A percentile compares a stretch with the other conserved stretches of the same genome.
phyloP scores from a whole-genome alignment of 2,888 invertebrate species.

The Cryptocephalus primarius region DNA sequence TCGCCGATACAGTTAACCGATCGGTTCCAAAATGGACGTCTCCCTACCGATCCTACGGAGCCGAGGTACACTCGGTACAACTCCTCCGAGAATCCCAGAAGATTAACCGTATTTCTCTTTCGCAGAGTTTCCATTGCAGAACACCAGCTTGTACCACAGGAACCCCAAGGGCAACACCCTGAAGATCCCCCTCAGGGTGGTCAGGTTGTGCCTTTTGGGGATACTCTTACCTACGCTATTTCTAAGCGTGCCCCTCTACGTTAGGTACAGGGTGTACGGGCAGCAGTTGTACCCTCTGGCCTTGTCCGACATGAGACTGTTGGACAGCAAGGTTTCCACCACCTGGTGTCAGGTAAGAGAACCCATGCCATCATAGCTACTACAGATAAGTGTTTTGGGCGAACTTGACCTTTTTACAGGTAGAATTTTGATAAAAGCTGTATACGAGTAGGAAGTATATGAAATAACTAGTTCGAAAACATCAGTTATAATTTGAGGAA shows the following conservation, averaged over 20 bases:
- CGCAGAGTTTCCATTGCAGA: conserved; percentile 23
- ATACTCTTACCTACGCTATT: conserved; percentile 56
- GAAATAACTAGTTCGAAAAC: too few relatives aligned
- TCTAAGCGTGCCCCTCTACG: conserved; percentile 56
- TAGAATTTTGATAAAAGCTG: neutral
- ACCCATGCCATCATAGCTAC: too few relatives aligned
- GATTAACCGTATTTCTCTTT: conserved; percentile 2
- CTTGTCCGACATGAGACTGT: conserved; percentile 63
- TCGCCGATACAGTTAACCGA: too few relatives aligned
- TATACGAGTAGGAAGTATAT: too few relatives aligned
- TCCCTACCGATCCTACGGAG: too few relatives aligned
- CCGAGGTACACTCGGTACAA: too few relatives aligned
- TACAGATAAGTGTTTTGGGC: neutral
- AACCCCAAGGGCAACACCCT: conserved; percentile 14
- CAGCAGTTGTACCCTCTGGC: conserved; percentile 62
- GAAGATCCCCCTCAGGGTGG: conserved; percentile 47
- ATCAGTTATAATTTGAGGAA: too few relatives aligned
- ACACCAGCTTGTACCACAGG: conserved; percentile 16
- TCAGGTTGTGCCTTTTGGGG: conserved; percentile 51
- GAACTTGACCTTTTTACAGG: too few relatives aligned
- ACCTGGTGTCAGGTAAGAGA: conserved; percentile 66
- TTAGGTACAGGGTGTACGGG: conserved; percentile 59
- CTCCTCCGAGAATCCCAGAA: too few relatives aligned
- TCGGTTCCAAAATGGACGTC: too few relatives aligned
- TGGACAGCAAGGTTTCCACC: conserved; percentile 63